Evolutionary conservation across 1,140 invertebrate species (phyloP), one percentile per base, ranked within the genome.

Genomic region (Lordiphosa mommai): DNA sequence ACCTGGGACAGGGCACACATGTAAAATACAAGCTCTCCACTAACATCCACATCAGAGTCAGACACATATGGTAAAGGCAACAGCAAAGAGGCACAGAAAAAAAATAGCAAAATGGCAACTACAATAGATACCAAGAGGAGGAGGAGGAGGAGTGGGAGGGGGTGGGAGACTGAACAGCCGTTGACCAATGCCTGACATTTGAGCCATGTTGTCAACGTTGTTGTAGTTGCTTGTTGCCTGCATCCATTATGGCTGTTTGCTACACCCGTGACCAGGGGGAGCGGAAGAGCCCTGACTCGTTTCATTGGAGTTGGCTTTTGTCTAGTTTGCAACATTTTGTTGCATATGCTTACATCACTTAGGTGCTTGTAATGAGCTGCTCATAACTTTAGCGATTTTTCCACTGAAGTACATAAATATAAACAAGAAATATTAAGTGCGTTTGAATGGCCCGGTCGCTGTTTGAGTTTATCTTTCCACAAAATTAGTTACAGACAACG

Each of bases 141-240:
- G 20, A 20, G n/a, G n/a, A 20, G 5, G 13, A n/a, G 6, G 8
- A 14, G 4, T 23, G 7, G 7, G 20, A 27, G 3, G 16, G 40
- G 20, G 33, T 13, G n/a, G 40, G 13, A 6, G 27, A n/a, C 8
- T 0, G 60, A 71, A 76, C 72, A 76, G 72, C 48, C 74, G 70
- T 79, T 79, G 74, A 74, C 74, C 76, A 80, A 70, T 82, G 70
- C 60, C 71, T 82, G 76, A 80, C 76, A 80, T 80, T 80, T 80
- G 74, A 80, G 74, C 74, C 76, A 82, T 82, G 74, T 80, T 80
- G 76, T 80, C 76, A 71, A 82, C 74, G 71, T 72, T 44, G 64
- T 50, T 43, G 36, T 38, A 52, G 63, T 27, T 43, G 43, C 37
- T 61, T 72, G 64, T 40, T 72, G 68, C 47, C 29, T 80, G 74